These are phyloP conservation scores for Protosalanx chinensis DNA, from an alignment of 2,797 vertebrate species.

Conservation along the genomic window DNA sequence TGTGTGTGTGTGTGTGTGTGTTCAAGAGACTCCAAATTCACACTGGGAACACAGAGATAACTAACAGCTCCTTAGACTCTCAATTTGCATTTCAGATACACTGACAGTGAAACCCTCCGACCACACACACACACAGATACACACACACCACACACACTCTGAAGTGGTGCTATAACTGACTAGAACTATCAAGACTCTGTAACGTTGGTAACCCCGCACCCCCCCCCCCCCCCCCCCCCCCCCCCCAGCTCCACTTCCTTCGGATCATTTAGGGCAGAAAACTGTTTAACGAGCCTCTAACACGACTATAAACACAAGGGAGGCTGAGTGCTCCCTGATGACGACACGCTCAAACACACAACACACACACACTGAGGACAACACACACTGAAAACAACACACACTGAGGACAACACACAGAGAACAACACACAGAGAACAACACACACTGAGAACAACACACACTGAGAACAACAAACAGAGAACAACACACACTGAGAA, in stretches of 20 bases:
- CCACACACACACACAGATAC: not conserved
- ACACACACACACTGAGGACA: too few species aligned
- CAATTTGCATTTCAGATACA: constrained; percentile 12
- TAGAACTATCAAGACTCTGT: constrained; percentile 10
- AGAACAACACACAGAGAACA: too few species aligned
- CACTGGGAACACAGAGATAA: not conserved
- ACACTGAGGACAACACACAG: too few species aligned
- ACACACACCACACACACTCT: not conserved
- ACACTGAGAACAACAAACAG: constrained; percentile 43
- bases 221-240: not conserved
- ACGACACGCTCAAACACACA: constrained; percentile 11
- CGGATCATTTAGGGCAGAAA: constrained; percentile 32
- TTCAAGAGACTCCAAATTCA: not conserved
- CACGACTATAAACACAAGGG: constrained; percentile 34
- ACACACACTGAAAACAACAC: constrained; percentile 21
- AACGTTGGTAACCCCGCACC: constrained; percentile 19
- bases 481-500: too few species aligned
- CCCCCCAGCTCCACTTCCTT: constrained; percentile 16
- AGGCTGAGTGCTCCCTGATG: constrained; percentile 27
- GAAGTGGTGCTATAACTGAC: constrained; percentile 3
- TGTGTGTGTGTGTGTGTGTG: not conserved
- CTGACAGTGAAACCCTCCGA: constrained; percentile 1
- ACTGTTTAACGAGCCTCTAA: constrained; percentile 39
- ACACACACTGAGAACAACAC: not conserved
- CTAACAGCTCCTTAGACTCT: not conserved